Base-by-base conservation (phyloP, 1,140 invertebrate species). In the Chelonus insularis region DNA sequence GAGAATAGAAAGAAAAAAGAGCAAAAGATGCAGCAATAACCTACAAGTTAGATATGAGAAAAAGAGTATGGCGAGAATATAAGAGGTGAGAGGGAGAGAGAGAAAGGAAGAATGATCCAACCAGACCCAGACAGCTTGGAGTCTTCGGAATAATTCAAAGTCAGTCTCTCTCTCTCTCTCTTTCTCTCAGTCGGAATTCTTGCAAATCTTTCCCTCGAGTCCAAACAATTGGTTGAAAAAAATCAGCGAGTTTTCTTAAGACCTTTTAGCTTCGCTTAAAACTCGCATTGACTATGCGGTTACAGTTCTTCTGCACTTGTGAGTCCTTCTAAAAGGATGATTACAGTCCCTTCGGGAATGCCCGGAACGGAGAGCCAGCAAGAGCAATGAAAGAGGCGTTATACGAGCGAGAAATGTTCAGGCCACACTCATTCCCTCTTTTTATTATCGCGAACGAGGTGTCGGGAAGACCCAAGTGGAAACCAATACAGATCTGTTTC, bases 121-220 rank as follows among this genome's bases (percentile, higher is more conserved):
- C 43, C 6, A 37, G 69, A 66, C 68, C 76, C 76, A 79, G 77
- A 79, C 77, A 76, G 77, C 77, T 79, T 79, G 76, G 77, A 79
- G 77, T 77, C 77, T 73, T 41, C 66, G 9, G 29, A 61, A 50
- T 61, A 50, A 61, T 71, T 75, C 69, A 69, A 70, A 58, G 71
- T 70, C 60, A 45, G 61, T 63, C 63, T 48, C 51, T 55, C 41
- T 39, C 34, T 34, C 58, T 54, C 14, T 23, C 56, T 59, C 47
- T 25, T 23, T 36, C 39, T 12, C 16, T 34, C 54, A 63, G 25
- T 25, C 41, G 41, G 12, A 43, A 43, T 16, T 18, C 4, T 43
- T 16, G 12, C 12, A 7, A 43, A 16, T 43, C 41, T 16, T n/a
- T n/a, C n/a, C n/a, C n/a, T n/a, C n/a, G 48, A 45, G n/a, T 45